phyloP scores from a whole-genome alignment of 2,113 vertebrate species.

The Ceyx melanurus region DNA sequence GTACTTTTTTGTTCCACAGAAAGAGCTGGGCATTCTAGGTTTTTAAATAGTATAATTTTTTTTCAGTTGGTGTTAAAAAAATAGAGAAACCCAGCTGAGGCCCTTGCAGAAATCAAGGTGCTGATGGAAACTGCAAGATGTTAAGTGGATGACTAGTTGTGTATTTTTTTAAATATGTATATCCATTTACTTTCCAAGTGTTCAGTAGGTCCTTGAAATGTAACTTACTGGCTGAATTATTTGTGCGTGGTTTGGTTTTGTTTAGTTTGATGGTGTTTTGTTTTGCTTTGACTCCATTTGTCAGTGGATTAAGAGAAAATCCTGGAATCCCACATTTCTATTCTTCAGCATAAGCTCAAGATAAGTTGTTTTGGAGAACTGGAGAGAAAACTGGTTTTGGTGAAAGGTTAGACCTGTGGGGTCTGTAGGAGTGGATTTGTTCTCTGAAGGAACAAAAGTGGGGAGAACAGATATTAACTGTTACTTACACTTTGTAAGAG shows the following conservation, averaged over 20 bases:
- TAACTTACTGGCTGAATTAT: neutral
- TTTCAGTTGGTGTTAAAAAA: neutral
- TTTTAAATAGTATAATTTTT: neutral
- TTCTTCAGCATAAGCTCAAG: neutral
- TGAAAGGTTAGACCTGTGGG: neutral
- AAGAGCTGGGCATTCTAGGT: neutral
- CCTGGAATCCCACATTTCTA: neutral
- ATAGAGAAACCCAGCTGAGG: neutral
- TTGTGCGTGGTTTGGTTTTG: neutral
- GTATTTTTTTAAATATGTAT: fast-evolving
- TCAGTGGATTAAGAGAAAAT: neutral
- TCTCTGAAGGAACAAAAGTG: neutral
- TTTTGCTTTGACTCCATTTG: neutral
- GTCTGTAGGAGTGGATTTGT: neutral
- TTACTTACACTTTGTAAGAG: neutral
- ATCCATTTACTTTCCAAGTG: neutral
- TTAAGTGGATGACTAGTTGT: neutral
- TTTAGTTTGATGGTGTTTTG: too few species aligned
- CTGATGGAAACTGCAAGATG: neutral
- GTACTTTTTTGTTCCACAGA: neutral
- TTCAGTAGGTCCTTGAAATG: neutral
- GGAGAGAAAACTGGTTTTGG: neutral
- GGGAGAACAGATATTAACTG: neutral
- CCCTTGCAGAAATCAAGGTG: neutral
- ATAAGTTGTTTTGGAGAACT: neutral